Evolutionary conservation across 2,888 invertebrate species (phyloP).

Genomic region (Unio delphinus): DNA sequence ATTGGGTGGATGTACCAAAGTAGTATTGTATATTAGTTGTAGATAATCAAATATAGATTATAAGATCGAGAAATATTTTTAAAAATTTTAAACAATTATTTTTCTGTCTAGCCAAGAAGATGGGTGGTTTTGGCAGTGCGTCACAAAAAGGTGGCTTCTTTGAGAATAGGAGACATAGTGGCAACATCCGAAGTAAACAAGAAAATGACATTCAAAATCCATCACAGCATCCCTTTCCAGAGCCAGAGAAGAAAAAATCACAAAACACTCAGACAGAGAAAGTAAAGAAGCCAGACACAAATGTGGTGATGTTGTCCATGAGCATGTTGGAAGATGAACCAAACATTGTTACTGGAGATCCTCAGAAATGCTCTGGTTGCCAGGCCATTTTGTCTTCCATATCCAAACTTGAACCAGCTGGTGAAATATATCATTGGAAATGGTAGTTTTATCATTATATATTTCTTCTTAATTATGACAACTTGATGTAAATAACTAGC

Average conservation of each 20-base stretch:
- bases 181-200: no score
- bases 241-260: not conserved
- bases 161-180: no score
- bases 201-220: not conserved
- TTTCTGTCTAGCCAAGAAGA: no score
- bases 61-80: no score
- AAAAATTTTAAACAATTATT: no score
- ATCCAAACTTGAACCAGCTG: conserved; percentile 33
- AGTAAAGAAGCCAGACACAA: conserved; percentile 47
- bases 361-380: conserved; percentile 49
- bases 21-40: no score
- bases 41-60: no score
- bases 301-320: conserved; percentile 56
- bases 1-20: no score
- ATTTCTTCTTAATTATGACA: not conserved
- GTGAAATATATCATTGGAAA: conserved; percentile 44
- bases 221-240: not conserved
- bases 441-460: conserved; percentile 32
- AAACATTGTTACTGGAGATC: conserved; percentile 57
- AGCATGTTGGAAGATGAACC: conserved; percentile 51
- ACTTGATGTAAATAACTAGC: not conserved
- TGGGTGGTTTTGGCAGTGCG: no score
- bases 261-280: conserved; percentile 13
- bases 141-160: no score
- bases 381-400: conserved; percentile 52